These are phyloP conservation scores for Cerceris rybyensis DNA, from an alignment of 2,888 invertebrate genomes.

Conservation along the genomic window DNA sequence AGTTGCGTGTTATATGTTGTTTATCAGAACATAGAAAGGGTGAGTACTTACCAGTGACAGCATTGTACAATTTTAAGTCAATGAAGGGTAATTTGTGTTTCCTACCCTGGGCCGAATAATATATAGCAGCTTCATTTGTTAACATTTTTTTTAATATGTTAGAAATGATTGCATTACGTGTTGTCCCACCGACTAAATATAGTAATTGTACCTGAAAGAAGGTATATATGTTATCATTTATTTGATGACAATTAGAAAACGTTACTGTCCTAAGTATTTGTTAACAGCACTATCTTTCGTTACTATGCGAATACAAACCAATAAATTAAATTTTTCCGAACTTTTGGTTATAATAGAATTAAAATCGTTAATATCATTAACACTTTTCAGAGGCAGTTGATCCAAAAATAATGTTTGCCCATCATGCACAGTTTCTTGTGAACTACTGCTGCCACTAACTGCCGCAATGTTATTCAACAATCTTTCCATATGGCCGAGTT, in stretches of 20 bases:
- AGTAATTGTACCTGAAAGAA: too few relatives aligned
- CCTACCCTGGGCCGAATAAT: conserved; percentile 27
- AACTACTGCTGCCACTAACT: conserved; percentile 1
- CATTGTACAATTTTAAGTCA: too few relatives aligned
- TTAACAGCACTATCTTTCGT: conserved; percentile 4
- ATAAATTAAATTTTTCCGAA: conserved; percentile 30
- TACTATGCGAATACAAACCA: conserved; percentile 28
- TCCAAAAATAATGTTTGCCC: conserved; percentile 13
- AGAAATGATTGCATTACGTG: conserved; percentile 15
- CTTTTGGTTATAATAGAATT: conserved; percentile 16
- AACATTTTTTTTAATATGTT: conserved; percentile 23
- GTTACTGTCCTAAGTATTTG: background rate
- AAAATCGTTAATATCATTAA: conserved; percentile 7
- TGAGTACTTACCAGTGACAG: too few relatives aligned
- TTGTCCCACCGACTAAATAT: background rate
- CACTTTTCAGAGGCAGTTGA: conserved; percentile 13
- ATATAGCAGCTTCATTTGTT: conserved; percentile 14
- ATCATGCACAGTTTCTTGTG: conserved; percentile 1
- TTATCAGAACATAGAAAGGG: conserved; percentile 9
- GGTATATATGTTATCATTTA: conserved; percentile 24
- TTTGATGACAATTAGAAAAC: conserved; percentile 19
- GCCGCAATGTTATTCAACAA: conserved; percentile 6
- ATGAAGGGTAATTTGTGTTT: too few relatives aligned
- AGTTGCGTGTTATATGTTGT: conserved; percentile 6
- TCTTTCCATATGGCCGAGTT: conserved; percentile 11